These are phyloP conservation scores for Lithophane ornitopus DNA, from an alignment of 2,888 invertebrate species.

Conservation along the genomic window DNA sequence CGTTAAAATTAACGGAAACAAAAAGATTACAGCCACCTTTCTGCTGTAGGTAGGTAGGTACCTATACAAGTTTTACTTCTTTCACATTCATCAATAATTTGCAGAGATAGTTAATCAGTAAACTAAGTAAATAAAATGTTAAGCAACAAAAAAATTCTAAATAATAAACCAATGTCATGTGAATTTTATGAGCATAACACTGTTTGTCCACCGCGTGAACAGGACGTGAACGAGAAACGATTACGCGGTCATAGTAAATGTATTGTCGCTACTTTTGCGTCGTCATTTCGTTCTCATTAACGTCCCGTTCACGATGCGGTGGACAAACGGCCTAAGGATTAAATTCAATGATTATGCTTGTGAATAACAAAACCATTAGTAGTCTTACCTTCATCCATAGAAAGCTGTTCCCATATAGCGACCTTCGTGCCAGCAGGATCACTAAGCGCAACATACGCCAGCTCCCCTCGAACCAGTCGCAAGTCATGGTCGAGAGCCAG, in stretches of 20 bases:
- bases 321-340: background rate
- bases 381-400: slow-evolving; percentile 91
- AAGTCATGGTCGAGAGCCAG: slow-evolving; percentile 92
- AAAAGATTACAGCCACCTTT: background rate
- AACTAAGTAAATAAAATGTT: too few relatives aligned
- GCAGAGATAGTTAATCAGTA: background rate
- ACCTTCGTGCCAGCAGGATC: slow-evolving; percentile 92
- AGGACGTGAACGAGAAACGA: too few relatives aligned
- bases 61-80: background rate
- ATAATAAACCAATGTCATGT: background rate
- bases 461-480: slow-evolving; percentile 90
- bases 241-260: too few relatives aligned
- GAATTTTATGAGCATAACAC: background rate
- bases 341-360: background rate
- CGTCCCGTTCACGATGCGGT: too few relatives aligned
- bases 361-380: background rate
- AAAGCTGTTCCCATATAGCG: slow-evolving; percentile 92
- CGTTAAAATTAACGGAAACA: background rate
- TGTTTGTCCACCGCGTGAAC: too few relatives aligned
- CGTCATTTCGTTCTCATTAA: too few relatives aligned
- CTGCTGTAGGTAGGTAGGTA: background rate
- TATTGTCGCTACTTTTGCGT: too few relatives aligned
- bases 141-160: too few relatives aligned
- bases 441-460: slow-evolving; percentile 91
- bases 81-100: background rate